These are phyloP conservation scores for Achlya flavicornis DNA, from an alignment of 2,888 invertebrate species.

Conservation along the genomic window DNA sequence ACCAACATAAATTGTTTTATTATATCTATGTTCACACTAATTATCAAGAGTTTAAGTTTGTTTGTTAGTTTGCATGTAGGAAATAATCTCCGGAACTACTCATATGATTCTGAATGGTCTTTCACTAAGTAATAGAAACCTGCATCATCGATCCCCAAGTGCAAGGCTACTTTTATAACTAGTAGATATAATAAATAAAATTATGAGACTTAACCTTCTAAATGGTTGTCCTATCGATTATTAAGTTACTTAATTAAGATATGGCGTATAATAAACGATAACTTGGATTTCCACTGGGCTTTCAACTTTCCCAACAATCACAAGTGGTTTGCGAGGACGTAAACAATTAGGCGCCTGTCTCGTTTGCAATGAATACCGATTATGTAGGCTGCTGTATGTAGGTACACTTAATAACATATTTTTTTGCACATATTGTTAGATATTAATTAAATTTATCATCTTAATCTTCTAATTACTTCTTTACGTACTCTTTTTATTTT, in stretches of 20 bases:
- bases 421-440: not conserved
- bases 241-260: not conserved
- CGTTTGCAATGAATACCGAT: constrained; percentile 21
- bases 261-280: not conserved
- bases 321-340: constrained; percentile 19
- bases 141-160: no score
- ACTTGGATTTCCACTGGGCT: not conserved
- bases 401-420: not conserved
- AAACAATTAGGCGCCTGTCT: constrained; percentile 29
- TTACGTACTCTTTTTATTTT: not conserved
- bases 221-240: no score
- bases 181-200: no score
- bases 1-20: no score
- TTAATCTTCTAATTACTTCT: not conserved
- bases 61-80: no score
- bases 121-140: no score
- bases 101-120: no score
- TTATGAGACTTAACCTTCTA: no score
- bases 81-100: no score
- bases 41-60: no score
- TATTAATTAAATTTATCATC: not conserved
- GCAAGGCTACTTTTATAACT: no score
- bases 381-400: not conserved
- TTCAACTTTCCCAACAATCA: constrained; percentile 7
- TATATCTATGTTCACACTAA: no score